A percentile compares a stretch with the other conserved stretches of the same genome.
phyloP scores from a whole-genome alignment of 2,113 vertebrate genomes.

The Brachionichthys hirsutus region DNA sequence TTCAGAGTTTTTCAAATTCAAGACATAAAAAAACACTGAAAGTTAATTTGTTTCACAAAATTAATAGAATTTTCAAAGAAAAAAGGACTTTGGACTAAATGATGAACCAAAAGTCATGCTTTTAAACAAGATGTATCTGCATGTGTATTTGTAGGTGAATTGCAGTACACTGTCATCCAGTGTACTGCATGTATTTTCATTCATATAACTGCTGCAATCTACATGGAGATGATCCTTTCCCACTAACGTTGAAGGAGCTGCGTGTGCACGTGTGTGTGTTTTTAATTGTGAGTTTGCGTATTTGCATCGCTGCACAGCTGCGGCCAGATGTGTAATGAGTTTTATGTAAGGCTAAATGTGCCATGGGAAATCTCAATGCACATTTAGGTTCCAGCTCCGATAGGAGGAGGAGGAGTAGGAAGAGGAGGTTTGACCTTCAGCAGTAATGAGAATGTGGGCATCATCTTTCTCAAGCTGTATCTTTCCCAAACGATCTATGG shows the following conservation, averaged over 20 bases:
- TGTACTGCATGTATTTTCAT: too few species aligned
- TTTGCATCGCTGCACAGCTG: constrained; percentile 18
- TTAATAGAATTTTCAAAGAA: too few species aligned
- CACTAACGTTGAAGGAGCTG: background rate
- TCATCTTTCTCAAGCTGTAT: background rate
- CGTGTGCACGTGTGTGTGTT: constrained; percentile 1
- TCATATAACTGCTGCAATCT: constrained; percentile 3
- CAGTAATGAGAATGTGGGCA: background rate
- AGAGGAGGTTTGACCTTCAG: constrained; percentile 13
- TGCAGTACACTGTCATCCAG: too few species aligned
- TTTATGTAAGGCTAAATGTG: constrained; percentile 22
- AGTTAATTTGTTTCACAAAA: too few species aligned
- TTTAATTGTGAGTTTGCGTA: background rate
- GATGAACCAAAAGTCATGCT: too few species aligned
- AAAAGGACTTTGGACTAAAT: too few species aligned
- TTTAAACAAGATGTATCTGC: too few species aligned
- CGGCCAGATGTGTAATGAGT: constrained; percentile 35
- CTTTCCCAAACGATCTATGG: too few species aligned
- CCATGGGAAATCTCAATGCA: constrained; percentile 1
- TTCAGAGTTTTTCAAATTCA: too few species aligned
- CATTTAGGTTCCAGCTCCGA: background rate
- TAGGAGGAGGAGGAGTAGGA: constrained; percentile 1
- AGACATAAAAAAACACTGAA: too few species aligned
- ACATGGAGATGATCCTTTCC: background rate
- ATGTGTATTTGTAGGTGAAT: too few species aligned